Conservation (phyloP, 2,888 invertebrate species). For the Rhingia rostrata region DNA sequence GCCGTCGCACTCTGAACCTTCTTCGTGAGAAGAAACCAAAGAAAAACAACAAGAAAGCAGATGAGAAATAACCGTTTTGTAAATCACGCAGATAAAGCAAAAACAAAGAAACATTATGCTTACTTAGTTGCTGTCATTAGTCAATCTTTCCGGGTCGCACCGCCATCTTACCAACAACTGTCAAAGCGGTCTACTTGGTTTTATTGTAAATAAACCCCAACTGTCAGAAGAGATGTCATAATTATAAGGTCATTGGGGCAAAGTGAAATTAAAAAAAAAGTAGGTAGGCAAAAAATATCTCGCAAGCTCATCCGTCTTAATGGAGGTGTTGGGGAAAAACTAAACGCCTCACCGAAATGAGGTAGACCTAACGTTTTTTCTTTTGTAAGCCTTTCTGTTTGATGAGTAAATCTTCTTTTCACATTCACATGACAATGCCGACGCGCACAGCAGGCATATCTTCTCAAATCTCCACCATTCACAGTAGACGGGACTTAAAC, state of each 20-base stretch:
- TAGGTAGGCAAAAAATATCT: not conserved
- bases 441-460: slow-evolving; percentile 21
- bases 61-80: slow-evolving; percentile 53
- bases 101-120: slow-evolving; percentile 20
- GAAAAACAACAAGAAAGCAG: slow-evolving; percentile 19
- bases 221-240: slow-evolving; percentile 47
- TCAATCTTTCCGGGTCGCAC: slow-evolving; percentile 5
- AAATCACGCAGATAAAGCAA: slow-evolving; percentile 38
- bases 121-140: slow-evolving; percentile 9
- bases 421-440: slow-evolving; percentile 22
- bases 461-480: slow-evolving; percentile 48
- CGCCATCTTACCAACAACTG: slow-evolving; percentile 20
- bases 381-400: slow-evolving; percentile 1
- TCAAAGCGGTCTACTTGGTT: slow-evolving; percentile 5
- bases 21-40: not conserved
- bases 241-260: slow-evolving; percentile 70
- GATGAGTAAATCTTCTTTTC: slow-evolving; percentile 16
- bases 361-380: slow-evolving; percentile 17
- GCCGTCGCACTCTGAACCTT: slow-evolving; percentile 31
- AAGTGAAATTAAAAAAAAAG: slow-evolving; percentile 66
- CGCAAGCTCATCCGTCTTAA: slow-evolving; percentile 41
- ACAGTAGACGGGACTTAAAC: slow-evolving; percentile 50
- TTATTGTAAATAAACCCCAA: slow-evolving; percentile 23
- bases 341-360: slow-evolving; percentile 38
- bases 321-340: slow-evolving; percentile 10